phyloP scores from a whole-genome alignment of 2,113 vertebrate species.

The Semicossyphus pulcher region DNA sequence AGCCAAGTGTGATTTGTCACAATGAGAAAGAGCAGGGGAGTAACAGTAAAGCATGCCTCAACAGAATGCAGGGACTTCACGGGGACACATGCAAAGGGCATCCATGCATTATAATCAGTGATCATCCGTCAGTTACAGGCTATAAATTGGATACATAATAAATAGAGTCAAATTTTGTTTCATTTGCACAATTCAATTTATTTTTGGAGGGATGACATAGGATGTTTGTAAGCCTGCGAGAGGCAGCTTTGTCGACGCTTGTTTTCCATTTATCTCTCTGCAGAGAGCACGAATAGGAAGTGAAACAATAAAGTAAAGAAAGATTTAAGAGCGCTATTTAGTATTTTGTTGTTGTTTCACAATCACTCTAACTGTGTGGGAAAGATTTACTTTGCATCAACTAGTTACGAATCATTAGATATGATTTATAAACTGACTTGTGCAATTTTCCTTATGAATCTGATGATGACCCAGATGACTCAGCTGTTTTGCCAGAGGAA shows the following conservation, averaged over 20 bases:
- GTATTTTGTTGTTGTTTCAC: not conserved
- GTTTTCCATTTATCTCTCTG: constrained; percentile 38
- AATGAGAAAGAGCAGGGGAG: not conserved
- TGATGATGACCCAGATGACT: not conserved
- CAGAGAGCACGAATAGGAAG: constrained; percentile 57
- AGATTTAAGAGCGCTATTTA: not conserved
- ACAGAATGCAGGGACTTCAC: not conserved
- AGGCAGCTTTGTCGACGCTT: constrained; percentile 37
- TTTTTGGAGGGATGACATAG: constrained; percentile 9
- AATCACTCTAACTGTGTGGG: not conserved
- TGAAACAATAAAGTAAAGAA: constrained; percentile 31
- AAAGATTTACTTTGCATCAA: not conserved
- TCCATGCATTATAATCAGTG: not conserved
- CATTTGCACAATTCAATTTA: not conserved
- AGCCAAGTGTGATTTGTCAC: not conserved
- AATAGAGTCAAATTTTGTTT: not conserved
- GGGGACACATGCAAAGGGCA: not conserved
- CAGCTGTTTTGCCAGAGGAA: constrained; percentile 42
- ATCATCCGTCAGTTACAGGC: not conserved
- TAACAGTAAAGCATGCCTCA: too few species aligned
- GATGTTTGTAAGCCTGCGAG: not conserved
- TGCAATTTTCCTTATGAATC: not conserved
- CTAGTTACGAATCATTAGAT: not conserved
- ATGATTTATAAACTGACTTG: not conserved
- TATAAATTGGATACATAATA: not conserved